Evolutionary conservation across 1,140 invertebrate genomes (phyloP).

Genomic region (Elysia chlorotica): DNA sequence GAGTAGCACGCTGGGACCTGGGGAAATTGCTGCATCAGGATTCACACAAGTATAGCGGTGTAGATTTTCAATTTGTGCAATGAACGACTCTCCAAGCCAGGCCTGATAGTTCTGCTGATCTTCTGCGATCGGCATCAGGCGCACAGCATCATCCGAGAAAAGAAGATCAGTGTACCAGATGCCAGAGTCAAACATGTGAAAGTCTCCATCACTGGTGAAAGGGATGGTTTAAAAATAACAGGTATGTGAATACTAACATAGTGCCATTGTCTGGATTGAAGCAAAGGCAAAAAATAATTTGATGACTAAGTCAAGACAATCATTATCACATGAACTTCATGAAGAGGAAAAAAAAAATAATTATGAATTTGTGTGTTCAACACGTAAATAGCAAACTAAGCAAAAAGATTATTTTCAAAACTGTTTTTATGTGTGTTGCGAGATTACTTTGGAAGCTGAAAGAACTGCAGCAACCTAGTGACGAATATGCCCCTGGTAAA

Average conservation of each 20-base stretch:
- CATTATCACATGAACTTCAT: neutral
- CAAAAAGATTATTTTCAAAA: too few species aligned
- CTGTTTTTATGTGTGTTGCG: too few species aligned
- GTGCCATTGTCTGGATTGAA: neutral
- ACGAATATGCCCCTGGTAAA: too few species aligned
- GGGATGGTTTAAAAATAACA: constrained; percentile 8
- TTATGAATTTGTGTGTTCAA: neutral
- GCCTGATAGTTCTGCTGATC: constrained; percentile 44
- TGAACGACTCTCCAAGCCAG: constrained; percentile 49
- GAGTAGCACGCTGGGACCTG: constrained; percentile 19
- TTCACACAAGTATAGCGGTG: constrained; percentile 50
- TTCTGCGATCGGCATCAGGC: constrained; percentile 44
- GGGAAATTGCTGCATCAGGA: constrained; percentile 18
- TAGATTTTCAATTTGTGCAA: constrained; percentile 48
- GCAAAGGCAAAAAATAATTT: neutral
- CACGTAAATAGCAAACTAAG: neutral
- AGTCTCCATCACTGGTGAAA: constrained; percentile 55
- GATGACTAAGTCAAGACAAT: neutral
- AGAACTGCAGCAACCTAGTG: too few species aligned
- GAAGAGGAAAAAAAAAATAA: neutral
- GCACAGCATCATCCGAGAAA: constrained; percentile 58
- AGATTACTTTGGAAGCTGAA: too few species aligned
- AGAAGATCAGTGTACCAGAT: constrained; percentile 58
- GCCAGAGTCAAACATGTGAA: constrained; percentile 59
- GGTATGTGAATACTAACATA: neutral